These are phyloP conservation scores for Pelodytes ibericus DNA, from an alignment of 2,797 vertebrate species.

Conservation along the genomic window DNA sequence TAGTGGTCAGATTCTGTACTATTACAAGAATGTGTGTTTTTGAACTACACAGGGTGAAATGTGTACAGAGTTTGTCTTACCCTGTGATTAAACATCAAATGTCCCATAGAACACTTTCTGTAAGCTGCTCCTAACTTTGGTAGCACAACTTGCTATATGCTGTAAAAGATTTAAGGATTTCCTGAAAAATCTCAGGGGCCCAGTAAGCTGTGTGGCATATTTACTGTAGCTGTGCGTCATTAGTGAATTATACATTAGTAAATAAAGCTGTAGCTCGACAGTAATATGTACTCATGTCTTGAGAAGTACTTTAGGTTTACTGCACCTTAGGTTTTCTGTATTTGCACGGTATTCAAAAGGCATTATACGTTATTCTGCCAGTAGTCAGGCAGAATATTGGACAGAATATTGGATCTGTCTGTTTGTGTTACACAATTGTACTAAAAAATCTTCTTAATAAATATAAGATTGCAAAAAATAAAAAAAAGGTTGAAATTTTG, in stretches of 20 bases:
- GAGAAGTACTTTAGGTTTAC: background rate
- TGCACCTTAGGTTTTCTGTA: background rate
- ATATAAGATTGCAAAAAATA: no score
- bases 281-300: slow-evolving; percentile 10
- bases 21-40: no score
- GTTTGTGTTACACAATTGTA: no score
- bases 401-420: no score
- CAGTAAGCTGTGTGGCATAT: slow-evolving; percentile 4
- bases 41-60: no score
- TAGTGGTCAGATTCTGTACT: no score
- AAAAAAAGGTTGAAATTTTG: no score
- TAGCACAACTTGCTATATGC: background rate
- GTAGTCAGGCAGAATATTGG: background rate
- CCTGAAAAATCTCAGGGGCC: background rate
- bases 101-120: background rate
- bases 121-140: background rate
- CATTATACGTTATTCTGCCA: background rate
- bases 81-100: background rate
- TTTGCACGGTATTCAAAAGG: background rate
- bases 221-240: background rate
- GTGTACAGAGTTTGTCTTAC: no score
- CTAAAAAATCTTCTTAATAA: no score
- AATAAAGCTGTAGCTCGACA: slow-evolving; percentile 23
- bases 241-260: slow-evolving; percentile 41
- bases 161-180: slow-evolving; percentile 11